Percentiles rank a stretch among this genome's conserved stretches.
Evolutionary conservation across 1,140 invertebrate genomes (phyloP).

Genomic region (Acarapis woodi): DNA sequence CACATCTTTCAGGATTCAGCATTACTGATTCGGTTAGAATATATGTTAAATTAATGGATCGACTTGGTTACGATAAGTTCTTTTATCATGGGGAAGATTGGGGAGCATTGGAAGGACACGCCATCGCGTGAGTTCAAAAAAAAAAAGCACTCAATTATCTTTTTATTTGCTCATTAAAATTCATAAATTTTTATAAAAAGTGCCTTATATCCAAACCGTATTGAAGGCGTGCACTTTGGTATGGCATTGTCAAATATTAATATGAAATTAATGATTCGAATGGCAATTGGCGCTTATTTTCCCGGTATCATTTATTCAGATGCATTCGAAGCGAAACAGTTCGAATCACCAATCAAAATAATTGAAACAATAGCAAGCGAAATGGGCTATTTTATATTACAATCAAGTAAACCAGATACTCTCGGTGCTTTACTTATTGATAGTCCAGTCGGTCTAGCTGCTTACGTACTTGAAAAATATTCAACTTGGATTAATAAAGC

Average conservation of each 20-base stretch:
- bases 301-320: slow-evolving; percentile 27
- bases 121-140: slow-evolving; percentile 5
- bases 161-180: not conserved
- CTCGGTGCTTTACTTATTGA: slow-evolving; percentile 27
- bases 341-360: slow-evolving; percentile 19
- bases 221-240: not conserved
- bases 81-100: slow-evolving; percentile 55
- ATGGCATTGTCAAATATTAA: not conserved
- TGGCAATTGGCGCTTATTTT: slow-evolving; percentile 23
- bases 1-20: slow-evolving; percentile 20
- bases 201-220: not conserved
- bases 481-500: slow-evolving; percentile 16
- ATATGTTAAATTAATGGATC: slow-evolving; percentile 48
- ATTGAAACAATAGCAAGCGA: slow-evolving; percentile 28
- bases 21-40: slow-evolving; percentile 31
- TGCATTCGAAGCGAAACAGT: slow-evolving; percentile 17
- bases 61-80: slow-evolving; percentile 40
- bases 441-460: slow-evolving; percentile 14
- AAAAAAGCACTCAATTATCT: not conserved
- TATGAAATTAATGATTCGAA: too few species aligned
- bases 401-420: slow-evolving; percentile 68
- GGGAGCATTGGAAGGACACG: slow-evolving; percentile 16
- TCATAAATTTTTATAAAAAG: not conserved
- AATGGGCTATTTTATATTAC: slow-evolving; percentile 42
- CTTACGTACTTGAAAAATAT: slow-evolving; percentile 60